Conservation (phyloP, 2,113 vertebrate genomes). For the Oreocharis arfaki region DNA sequence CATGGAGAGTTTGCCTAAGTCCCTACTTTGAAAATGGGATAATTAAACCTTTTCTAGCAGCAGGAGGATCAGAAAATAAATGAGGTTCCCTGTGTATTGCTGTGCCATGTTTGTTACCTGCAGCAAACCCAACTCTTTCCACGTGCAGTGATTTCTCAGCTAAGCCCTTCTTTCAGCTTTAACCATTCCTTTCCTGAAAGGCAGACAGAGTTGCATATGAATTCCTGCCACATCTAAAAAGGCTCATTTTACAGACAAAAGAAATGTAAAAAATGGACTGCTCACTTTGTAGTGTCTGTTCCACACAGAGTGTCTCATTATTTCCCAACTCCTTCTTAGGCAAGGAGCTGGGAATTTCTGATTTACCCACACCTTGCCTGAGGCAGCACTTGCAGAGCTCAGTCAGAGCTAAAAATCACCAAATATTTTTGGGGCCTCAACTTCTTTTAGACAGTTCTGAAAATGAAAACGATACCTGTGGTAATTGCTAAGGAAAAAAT, state of each 20-base stretch:
- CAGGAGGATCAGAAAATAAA: not conserved
- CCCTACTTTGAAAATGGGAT: not conserved
- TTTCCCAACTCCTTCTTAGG: not conserved
- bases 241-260: not conserved
- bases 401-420: not conserved
- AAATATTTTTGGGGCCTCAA: not conserved
- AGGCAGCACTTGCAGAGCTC: not conserved
- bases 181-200: not conserved
- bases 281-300: not conserved
- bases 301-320: rapidly evolving
- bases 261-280: not conserved
- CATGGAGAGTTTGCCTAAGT: rapidly evolving
- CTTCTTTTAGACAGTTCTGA: not conserved
- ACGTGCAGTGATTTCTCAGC: not conserved
- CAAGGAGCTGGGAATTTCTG: not conserved
- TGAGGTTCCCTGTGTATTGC: not conserved
- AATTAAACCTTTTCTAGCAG: not conserved
- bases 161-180: not conserved
- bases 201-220: not conserved
- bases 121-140: not conserved
- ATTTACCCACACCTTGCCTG: not conserved
- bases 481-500: not conserved
- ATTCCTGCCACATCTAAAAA: not conserved
- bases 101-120: not conserved
- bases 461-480: not conserved